These are phyloP conservation scores for Drosophila albomicans DNA, from an alignment of 1,140 invertebrate species.

Conservation along the genomic window DNA sequence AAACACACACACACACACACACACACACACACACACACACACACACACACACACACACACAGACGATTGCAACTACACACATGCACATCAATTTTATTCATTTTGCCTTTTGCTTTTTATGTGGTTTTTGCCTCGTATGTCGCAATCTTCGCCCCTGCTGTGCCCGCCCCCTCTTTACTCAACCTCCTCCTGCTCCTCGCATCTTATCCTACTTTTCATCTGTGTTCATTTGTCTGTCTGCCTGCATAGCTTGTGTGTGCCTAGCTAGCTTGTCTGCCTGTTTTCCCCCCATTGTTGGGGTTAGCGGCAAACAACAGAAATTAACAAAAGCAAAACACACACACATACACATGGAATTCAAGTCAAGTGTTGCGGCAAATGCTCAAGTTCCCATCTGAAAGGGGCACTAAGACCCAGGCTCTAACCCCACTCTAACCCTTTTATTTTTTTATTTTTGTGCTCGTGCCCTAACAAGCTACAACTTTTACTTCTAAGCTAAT, in stretches of 20 bases:
- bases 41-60: background rate
- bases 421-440: background rate
- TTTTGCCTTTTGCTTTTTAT: conserved; percentile 50
- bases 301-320: conserved; percentile 77
- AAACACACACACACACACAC: conserved; percentile 13
- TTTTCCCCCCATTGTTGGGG: conserved; percentile 58
- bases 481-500: background rate
- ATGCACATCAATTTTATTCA: conserved; percentile 42
- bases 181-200: background rate
- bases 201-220: conserved; percentile 35
- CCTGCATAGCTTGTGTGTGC: background rate
- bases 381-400: conserved; percentile 31
- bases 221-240: conserved; percentile 32
- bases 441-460: no score
- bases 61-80: conserved; percentile 1
- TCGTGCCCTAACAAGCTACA: no score
- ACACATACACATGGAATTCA: conserved; percentile 47
- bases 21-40: conserved; percentile 1
- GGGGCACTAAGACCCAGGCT: background rate
- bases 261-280: conserved; percentile 38
- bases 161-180: background rate
- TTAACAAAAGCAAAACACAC: conserved; percentile 66
- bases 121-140: conserved; percentile 11
- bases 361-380: conserved; percentile 73
- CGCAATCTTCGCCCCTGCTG: conserved; percentile 6